Base-by-base conservation (phyloP, 2,888 invertebrate genomes). In the Xestia ashworthii region DNA sequence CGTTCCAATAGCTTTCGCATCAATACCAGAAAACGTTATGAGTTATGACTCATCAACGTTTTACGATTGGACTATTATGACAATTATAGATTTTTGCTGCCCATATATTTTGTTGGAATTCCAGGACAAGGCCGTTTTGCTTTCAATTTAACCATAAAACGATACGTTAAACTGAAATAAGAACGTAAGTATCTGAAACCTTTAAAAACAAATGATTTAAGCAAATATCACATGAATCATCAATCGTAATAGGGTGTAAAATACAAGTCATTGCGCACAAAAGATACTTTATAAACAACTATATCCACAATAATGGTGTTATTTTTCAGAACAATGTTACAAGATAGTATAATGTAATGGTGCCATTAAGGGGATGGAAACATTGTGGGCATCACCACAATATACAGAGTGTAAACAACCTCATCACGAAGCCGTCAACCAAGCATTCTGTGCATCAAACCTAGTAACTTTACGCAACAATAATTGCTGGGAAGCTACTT, bases 1-100 rank as follows among this genome's bases (percentile, higher is more conserved):
- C 84, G 78, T 74, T 82, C 71, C 77, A 78, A 84, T 78, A 75
- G 84, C 80, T 74, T 82, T 82, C 82, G n/a, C 78, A 68, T 77
- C 78, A 80, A 76, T 84, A 77, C 38, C 76, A 79, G 69, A 83
- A 79, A 79, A 78, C 67, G 68, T 75, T 82, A 74, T 78, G 74
- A 80, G 48, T 76, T 82, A 81, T 83, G 75, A 85, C 60, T 87
- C 74, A 79, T 82, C 80, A 74, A 80, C 48, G 65, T 82, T 87
- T 87, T 80, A 85, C 74, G 86, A 75, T 71, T 69, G 69, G 69
- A 65, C 71, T 67, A 46, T 70, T 80, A 70, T 46, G 62, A 41
- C 68, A 78, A 73, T 73, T 83, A 71, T 82, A 77, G 70, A 83
- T 77, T 71, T 75, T 66, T 80, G 68, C 67, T 78, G 19, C 70